Conservation (phyloP, 2,888 invertebrate genomes). For the Amblyjoppa proteus region DNA sequence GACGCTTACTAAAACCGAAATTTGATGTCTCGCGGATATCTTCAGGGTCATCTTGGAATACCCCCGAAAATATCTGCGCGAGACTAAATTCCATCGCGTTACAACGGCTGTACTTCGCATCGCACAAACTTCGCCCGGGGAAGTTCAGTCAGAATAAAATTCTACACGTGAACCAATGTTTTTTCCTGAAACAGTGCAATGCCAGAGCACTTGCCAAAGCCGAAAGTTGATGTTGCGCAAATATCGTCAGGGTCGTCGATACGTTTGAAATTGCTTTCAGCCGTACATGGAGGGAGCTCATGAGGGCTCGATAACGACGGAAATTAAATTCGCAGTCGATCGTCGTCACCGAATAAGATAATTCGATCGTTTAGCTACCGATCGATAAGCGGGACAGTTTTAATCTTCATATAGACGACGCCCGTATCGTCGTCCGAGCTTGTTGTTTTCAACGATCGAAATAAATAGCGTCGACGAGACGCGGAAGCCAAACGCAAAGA, state of each 20-base stretch:
- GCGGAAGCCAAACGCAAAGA: conserved; percentile 9
- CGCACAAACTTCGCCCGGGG: too few species aligned
- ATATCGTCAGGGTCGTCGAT: not conserved
- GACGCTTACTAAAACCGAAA: too few species aligned
- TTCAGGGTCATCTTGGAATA: too few species aligned
- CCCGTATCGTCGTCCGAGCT: not conserved
- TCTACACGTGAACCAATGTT: too few species aligned
- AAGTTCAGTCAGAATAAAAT: too few species aligned
- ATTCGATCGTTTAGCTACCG: conserved; percentile 49
- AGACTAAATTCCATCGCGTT: too few species aligned
- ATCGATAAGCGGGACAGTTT: conserved; percentile 20
- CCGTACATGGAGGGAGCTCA: not conserved
- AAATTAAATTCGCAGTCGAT: conserved; percentile 11
- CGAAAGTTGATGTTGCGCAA: too few species aligned
- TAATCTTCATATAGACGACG: conserved; percentile 36
- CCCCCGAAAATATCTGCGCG: too few species aligned
- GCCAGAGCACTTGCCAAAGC: too few species aligned
- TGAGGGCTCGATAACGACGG: not conserved
- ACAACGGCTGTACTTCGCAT: too few species aligned
- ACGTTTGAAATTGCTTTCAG: not conserved
- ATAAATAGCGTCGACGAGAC: conserved; percentile 6
- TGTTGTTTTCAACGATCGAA: conserved; percentile 13
- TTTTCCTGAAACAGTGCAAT: too few species aligned
- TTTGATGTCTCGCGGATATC: too few species aligned
- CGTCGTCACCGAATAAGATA: conserved; percentile 32